phyloP scores from a whole-genome alignment of 53 echinoderm and acorn worm species.

The Holothuria scabra region DNA sequence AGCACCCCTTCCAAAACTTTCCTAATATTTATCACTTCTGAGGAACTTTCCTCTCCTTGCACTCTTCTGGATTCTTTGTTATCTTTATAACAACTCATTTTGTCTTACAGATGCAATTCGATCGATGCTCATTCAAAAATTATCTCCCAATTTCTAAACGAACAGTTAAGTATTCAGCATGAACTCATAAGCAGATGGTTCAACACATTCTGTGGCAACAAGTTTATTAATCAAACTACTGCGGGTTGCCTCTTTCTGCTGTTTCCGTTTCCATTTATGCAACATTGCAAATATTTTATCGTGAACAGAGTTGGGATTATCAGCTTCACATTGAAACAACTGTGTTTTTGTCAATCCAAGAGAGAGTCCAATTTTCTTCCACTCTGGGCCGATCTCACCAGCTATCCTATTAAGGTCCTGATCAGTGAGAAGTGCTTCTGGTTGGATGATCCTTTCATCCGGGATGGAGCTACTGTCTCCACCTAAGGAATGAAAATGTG shows the following conservation, averaged over 20 bases:
- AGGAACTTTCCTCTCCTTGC: no score
- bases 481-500: background rate
- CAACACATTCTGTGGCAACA: background rate
- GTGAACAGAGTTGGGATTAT: background rate
- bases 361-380: conserved; percentile 51
- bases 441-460: background rate
- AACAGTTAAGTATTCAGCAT: background rate
- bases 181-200: conserved; percentile 1
- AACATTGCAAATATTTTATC: conserved; percentile 45
- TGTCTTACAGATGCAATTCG: no score
- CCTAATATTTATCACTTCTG: no score
- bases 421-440: conserved; percentile 39
- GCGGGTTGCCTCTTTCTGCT: conserved; percentile 26
- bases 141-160: no score
- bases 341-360: conserved; percentile 31
- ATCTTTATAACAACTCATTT: no score
- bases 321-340: conserved; percentile 52
- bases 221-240: background rate
- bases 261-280: conserved; percentile 35
- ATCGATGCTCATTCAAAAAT: no score
- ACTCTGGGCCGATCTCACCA: conserved; percentile 44
- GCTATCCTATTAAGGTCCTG: conserved; percentile 55
- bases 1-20: no score
- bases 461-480: background rate
- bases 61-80: no score